These are phyloP conservation scores for Melipona quadrifasciata DNA, from an alignment of 1,140 invertebrate species.

Conservation along the genomic window DNA sequence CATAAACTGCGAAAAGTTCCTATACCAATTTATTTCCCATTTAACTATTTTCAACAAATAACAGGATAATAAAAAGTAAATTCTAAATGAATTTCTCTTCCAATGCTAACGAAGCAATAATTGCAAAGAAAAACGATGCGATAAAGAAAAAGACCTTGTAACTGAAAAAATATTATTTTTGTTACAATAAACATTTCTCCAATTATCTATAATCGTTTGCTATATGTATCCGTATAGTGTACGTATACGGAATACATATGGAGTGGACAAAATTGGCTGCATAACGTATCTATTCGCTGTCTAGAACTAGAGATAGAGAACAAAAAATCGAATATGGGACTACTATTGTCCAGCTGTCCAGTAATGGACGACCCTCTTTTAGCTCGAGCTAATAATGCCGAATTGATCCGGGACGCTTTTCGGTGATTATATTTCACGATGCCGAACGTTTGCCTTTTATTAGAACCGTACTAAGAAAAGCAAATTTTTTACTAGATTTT, in stretches of 20 bases:
- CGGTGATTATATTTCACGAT: slow-evolving; percentile 76
- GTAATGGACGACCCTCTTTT: slow-evolving; percentile 71
- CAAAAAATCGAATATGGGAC: slow-evolving; percentile 58
- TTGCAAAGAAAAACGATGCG: not conserved
- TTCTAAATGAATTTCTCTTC: slow-evolving; percentile 2
- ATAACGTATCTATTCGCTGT: not conserved
- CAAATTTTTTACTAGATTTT: slow-evolving; percentile 63
- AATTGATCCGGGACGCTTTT: slow-evolving; percentile 75
- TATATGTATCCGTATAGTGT: not conserved
- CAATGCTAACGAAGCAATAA: too few relatives aligned
- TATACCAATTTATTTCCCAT: not conserved
- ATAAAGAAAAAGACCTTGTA: not conserved
- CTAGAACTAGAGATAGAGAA: slow-evolving; percentile 26
- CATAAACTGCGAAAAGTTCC: not conserved
- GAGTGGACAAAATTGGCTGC: not conserved
- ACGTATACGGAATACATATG: not conserved
- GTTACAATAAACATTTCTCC: not conserved
- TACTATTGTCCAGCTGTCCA: slow-evolving; percentile 75
- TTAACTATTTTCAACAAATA: not conserved
- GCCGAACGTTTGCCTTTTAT: slow-evolving; percentile 70
- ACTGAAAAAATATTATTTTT: not conserved
- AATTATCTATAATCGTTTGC: not conserved
- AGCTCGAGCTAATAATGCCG: slow-evolving; percentile 72
- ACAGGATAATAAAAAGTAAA: not conserved
- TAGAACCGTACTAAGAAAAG: slow-evolving; percentile 58